Evolutionary conservation across 2,113 vertebrate genomes (phyloP), one percentile per base, ranked within the genome.

Genomic region (Cyrtonyx montezumae): DNA sequence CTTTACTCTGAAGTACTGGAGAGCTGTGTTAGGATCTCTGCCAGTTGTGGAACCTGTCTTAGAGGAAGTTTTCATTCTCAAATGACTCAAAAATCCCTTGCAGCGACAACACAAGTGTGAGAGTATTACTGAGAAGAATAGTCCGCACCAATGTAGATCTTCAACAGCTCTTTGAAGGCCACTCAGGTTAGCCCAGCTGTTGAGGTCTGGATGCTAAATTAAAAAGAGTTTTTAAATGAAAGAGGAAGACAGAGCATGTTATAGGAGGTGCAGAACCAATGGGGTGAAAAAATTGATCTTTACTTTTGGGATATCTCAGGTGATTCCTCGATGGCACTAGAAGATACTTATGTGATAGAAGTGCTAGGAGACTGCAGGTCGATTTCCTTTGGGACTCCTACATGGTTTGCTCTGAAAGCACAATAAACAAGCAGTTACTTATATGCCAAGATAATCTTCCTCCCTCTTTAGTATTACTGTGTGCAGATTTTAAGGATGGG

Each of bases 261-360:
- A 75, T 59, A 68, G 37, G 34, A 70, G 34, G 5, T 55, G 30
- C 32, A 42, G 49, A 77, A 81, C 59, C 8, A 19, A 9, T 40
- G 28, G 67, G 13, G 13, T 4, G 36, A 26, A 69, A n/a, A 45
- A 28, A n/a, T 1, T 67, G 22, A 1, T 58, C 9, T 69, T 68
- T 8, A 23, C 20, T 22, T 37, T 5, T 32, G 43, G 32, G 13
- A 4, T 89, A 43, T 34, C 36, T 59, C 62, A 34, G 3, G 30
- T 84, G 67, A 51, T 84, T 85, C 82, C 56, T 78, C 94, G 82
- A 40, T 87, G 91, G 91, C 94, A 83, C 81, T 37, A 79, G 34
- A 62, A 40, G 55, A 48, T 4, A 5, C 13, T 82, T 5, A 1
- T 19, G 30, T 26, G 3, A 2, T 49, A 49, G 45, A 14, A 30